Conservation (phyloP, 2,113 vertebrate genomes). For the Etheostoma spectabile region DNA sequence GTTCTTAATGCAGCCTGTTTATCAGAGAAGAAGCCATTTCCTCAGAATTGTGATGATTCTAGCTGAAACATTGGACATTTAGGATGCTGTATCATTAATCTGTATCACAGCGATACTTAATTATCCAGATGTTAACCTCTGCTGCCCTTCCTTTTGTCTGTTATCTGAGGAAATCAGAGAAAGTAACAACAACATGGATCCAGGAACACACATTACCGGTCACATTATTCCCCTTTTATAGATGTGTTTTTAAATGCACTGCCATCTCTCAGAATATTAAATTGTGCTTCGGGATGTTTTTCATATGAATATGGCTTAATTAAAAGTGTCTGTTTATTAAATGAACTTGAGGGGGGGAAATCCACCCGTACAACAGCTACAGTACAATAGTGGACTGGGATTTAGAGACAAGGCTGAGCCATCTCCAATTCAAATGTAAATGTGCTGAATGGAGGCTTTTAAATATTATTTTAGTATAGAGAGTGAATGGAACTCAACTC, state of each 20-base stretch:
- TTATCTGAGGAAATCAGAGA: neutral
- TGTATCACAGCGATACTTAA: neutral
- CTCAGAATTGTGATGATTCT: neutral
- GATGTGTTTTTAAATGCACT: constrained; percentile 28
- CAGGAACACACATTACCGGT: neutral
- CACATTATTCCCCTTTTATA: constrained; percentile 17
- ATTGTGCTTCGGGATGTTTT: constrained; percentile 35
- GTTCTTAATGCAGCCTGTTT: constrained; percentile 1
- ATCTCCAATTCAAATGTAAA: constrained; percentile 71
- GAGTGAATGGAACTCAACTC: constrained; percentile 60
- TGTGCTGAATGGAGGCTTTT: constrained; percentile 60
- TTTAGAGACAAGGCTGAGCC: constrained; percentile 52
- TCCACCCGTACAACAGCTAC: constrained; percentile 21
- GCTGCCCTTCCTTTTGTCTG: neutral
- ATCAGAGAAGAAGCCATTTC: neutral
- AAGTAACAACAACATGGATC: constrained; percentile 17
- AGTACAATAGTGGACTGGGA: constrained; percentile 39
- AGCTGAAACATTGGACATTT: neutral
- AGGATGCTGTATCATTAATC: neutral
- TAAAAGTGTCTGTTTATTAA: constrained; percentile 50
- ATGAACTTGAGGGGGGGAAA: constrained; percentile 9
- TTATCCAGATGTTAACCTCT: neutral
- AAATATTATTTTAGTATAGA: constrained; percentile 49
- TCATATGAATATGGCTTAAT: constrained; percentile 27
- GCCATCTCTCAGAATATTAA: constrained; percentile 15